Evolutionary conservation across 2,113 vertebrate genomes (phyloP).

Genomic region (Galemys pyrenaicus): DNA sequence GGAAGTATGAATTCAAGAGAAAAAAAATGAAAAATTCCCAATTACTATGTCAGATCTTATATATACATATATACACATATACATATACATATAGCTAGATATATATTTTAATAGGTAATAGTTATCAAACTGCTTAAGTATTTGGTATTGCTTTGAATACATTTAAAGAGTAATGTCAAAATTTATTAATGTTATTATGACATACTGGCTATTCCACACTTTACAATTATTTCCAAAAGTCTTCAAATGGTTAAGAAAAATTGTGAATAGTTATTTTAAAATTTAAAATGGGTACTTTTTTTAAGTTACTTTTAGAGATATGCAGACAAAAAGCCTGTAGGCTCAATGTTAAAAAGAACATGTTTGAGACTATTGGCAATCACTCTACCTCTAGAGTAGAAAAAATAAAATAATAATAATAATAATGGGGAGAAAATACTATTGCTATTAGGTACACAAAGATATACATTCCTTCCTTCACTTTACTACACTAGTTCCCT

Average conservation of each 20-base stretch:
- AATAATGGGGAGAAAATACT: neutral
- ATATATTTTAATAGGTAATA: neutral
- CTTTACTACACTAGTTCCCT: neutral
- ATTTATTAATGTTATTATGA: constrained; percentile 11
- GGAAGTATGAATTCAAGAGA: no score
- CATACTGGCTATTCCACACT: neutral
- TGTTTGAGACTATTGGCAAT: neutral
- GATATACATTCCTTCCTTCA: no score
- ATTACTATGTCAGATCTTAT: neutral
- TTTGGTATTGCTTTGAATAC: neutral
- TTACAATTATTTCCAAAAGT: neutral
- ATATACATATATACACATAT: neutral
- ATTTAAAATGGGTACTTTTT: neutral
- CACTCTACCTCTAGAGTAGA: neutral
- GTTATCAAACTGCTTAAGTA: neutral
- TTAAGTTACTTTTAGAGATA: neutral
- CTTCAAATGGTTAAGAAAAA: neutral
- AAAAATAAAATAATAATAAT: neutral
- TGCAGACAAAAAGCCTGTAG: neutral
- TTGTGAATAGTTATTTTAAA: neutral
- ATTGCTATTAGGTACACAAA: neutral
- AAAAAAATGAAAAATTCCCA: constrained; percentile 31
- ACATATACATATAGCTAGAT: no score
- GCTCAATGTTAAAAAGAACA: neutral
- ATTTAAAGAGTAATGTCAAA: neutral